Evolutionary conservation across 2,797 vertebrate genomes (phyloP), one percentile per base, ranked within the genome.

Genomic region (Dryobates pubescens): DNA sequence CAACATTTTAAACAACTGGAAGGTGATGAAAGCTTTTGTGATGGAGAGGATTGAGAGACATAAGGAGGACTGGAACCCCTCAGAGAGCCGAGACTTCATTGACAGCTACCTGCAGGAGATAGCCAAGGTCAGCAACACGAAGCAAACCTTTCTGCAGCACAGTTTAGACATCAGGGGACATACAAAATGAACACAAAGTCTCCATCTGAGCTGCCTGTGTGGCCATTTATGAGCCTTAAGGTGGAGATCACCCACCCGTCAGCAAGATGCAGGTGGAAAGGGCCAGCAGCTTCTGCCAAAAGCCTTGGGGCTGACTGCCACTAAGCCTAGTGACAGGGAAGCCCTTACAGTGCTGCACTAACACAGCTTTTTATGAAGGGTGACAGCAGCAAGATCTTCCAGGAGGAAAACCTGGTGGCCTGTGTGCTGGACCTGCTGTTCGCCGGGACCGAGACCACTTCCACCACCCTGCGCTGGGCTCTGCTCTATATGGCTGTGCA

Each of bases 381-480:
- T 22, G 81, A 93, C 0, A 67, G 51, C 1, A 5, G 62, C 12
- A 73, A 95, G 23, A 98, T 89, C 34, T 99, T 99, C 93, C 45
- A 86, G 11, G 97, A 99, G 10, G 88, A 97, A 23, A 98, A 98
- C 79, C 96, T 99, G 24, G 32, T 96, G 53, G 81, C 95, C 5
- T 98, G 97, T 22, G 91, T 97, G 6, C 71, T 99, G 3, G 98
- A 99, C 89, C 97, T 99, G 56, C 97, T 99, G 63, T 58, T 98
- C 4, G 98, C 98, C 2, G 99, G 99, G 26, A 99, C 98, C 0
- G 98, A 99, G 93, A 98, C 99, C 72, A 98, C 98, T 1, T 97
- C 98, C 5, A 98, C 98, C 1, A 98, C 98, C 1, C 73, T 99
- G 43, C 98, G 98, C 94, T 99, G 99, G 99, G 98, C 95, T 36